Evolutionary conservation across 2,797 vertebrate species (phyloP), one percentile per base, ranked within the genome.

Genomic region (Sebastes paucispinis): DNA sequence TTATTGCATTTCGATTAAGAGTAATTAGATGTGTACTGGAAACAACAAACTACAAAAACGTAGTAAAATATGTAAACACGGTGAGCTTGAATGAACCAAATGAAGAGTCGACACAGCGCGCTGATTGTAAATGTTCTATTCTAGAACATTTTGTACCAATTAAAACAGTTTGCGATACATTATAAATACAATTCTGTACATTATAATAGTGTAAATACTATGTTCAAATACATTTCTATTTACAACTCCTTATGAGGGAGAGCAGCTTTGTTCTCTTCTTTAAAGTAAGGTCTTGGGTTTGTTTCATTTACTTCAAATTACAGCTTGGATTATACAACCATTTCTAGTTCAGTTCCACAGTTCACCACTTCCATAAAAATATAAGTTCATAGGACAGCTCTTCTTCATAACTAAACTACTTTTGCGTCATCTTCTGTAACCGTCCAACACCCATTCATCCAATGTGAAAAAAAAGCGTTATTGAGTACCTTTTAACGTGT

Each of bases 161-260:
- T 96, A 96, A 97, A 97, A 97, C 96, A 97, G 93, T 93, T 94
- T 93, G 94, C 93, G 94, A 96, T 96, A 95, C 94, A 95, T 95
- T 97, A 98, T 99, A 99, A 98, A 98, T 99, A 99, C 97, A 98
- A 94, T 95, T 97, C 95, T 98, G 96, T 97, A 99, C 98, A 98
- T 95, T 95, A 95, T 95, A 94, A 95, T 96, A 97, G 94, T 95
- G 96, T 94, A 96, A 97, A 97, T 96, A 96, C 91, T 93, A 97
- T 96, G 90, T 96, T 96, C 96, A 94, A 92, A 95, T 94, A 95
- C 88, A 95, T 96, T 93, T 97, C 89, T 97, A 97, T 97, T 96
- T 97, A 98, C 95, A 97, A 90, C 96, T 96, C 94, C 96, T 94
- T 93, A 67, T 91, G 83, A 93, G 95, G 95, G 94, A 95, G 93